phyloP scores from a whole-genome alignment of 2,797 vertebrate species.

The Chrysocyon brachyurus region DNA sequence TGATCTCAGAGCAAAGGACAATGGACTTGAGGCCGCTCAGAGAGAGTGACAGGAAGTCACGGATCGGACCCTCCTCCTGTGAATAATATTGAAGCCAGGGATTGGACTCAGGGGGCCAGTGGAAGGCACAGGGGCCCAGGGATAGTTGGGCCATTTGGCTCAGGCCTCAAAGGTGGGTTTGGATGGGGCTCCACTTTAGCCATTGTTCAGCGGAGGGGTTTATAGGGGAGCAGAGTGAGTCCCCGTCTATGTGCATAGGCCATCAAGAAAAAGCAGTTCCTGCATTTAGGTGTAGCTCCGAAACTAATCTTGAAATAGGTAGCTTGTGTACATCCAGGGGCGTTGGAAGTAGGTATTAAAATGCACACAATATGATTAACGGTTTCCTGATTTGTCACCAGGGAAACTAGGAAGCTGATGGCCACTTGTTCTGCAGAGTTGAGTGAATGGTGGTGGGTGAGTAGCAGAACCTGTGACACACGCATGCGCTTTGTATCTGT shows the following conservation, averaged over 20 bases:
- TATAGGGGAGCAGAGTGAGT: neutral
- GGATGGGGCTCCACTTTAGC: neutral
- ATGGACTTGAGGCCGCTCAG: neutral
- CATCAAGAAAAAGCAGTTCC: neutral
- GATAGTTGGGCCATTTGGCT: neutral
- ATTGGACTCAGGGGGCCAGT: neutral
- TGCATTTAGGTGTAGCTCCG: neutral
- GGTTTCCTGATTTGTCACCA: neutral
- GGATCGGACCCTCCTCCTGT: neutral
- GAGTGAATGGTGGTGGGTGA: neutral
- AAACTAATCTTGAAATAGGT: constrained; percentile 31
- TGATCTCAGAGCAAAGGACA: neutral
- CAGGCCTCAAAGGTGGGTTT: neutral
- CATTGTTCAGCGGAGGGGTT: neutral
- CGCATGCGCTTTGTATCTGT: neutral
- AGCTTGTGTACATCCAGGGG: neutral
- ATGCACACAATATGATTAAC: neutral
- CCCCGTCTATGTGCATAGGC: neutral
- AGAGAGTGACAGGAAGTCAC: neutral
- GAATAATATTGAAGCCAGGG: neutral
- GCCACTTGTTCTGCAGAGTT: neutral
- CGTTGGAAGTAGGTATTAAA: neutral
- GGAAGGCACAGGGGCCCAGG: neutral
- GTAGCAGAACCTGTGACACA: neutral
- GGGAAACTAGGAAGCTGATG: neutral